Percentiles rank a stretch among this genome's conserved stretches.
phyloP scores from a whole-genome alignment of 2,797 vertebrate genomes.

The Smutsia temminckii region DNA sequence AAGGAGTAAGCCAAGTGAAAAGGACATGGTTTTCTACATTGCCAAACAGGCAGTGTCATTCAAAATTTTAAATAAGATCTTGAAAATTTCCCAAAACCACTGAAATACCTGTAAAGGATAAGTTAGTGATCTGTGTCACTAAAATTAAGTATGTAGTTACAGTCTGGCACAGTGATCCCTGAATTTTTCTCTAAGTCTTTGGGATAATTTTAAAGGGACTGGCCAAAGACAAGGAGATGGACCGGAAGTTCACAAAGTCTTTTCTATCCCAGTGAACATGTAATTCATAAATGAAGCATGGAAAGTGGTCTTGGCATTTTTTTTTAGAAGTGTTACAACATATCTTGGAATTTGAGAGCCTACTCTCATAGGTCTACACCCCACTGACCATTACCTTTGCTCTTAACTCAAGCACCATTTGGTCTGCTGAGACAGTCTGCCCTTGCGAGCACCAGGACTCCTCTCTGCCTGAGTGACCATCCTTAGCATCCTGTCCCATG shows the following conservation, averaged over 20 bases:
- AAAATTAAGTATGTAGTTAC: constrained; percentile 54
- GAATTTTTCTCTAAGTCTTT: constrained; percentile 11
- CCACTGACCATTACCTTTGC: background rate
- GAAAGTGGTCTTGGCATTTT: background rate
- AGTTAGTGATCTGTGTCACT: constrained; percentile 32
- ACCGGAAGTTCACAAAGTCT: background rate
- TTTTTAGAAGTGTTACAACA: background rate
- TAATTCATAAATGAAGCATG: background rate
- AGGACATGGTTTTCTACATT: background rate
- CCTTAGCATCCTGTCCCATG: background rate
- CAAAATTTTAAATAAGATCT: constrained; percentile 57
- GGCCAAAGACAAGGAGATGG: background rate
- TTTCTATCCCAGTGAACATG: background rate
- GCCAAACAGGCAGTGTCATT: constrained; percentile 53
- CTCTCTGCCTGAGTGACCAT: background rate
- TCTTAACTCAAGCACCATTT: background rate
- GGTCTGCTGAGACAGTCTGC: background rate
- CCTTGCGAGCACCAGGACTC: background rate
- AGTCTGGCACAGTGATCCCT: background rate
- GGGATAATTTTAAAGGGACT: constrained; percentile 37
- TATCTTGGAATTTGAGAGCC: background rate
- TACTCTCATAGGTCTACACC: background rate
- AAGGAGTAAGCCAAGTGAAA: constrained; percentile 46
- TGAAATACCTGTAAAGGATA: constrained; percentile 42
- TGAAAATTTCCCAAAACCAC: constrained; percentile 42